Conservation (phyloP, 2,888 invertebrate genomes). For the Tipula unca region DNA sequence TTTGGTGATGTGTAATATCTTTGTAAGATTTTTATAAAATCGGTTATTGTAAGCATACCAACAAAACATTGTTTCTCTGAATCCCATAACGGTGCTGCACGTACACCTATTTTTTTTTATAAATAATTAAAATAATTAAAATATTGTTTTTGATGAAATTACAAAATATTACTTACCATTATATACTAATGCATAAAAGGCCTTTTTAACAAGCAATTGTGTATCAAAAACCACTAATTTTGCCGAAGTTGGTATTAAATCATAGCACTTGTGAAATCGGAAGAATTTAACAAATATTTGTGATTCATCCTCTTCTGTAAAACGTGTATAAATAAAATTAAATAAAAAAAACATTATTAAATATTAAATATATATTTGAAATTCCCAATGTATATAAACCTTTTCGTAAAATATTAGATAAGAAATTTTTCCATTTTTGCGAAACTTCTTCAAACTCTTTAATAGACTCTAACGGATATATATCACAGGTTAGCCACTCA, state of each 20-base stretch:
- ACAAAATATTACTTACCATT: slow-evolving; percentile 61
- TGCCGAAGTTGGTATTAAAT: slow-evolving; percentile 97
- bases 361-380: neutral
- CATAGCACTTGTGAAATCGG: slow-evolving; percentile 99
- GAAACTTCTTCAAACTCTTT: slow-evolving; percentile 78
- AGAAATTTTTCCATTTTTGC: slow-evolving; percentile 66
- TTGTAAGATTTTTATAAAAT: slow-evolving; percentile 96
- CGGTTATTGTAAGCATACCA: slow-evolving; percentile 98
- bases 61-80: slow-evolving; percentile 84
- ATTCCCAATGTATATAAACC: slow-evolving; percentile 37
- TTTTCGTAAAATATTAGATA: slow-evolving; percentile 61
- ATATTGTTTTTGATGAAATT: neutral
- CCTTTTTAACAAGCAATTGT: slow-evolving; percentile 93
- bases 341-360: neutral
- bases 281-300: slow-evolving; percentile 98
- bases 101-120: slow-evolving; percentile 57
- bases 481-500: slow-evolving; percentile 41
- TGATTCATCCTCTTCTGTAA: slow-evolving; percentile 89
- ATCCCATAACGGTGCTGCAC: slow-evolving; percentile 98
- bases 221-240: slow-evolving; percentile 99
- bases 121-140: neutral
- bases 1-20: slow-evolving; percentile 94
- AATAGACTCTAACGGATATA: slow-evolving; percentile 74
- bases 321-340: slow-evolving; percentile 29
- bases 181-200: slow-evolving; percentile 98